A percentile compares a stretch with the other conserved stretches of the same genome.
phyloP scores from a whole-genome alignment of 2,113 vertebrate species.

The Alces alces region DNA sequence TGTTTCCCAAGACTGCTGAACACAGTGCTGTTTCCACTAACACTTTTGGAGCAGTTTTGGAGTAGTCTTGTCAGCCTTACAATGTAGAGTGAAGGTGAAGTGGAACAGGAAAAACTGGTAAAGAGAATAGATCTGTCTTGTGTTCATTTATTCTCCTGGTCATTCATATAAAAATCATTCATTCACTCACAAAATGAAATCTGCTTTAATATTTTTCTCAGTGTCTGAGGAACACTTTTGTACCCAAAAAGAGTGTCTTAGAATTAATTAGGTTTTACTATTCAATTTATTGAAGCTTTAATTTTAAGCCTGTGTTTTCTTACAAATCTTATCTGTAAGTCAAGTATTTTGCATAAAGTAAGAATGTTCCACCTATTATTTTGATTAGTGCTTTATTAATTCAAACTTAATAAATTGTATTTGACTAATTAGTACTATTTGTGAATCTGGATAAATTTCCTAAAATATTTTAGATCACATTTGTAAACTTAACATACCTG shows the following conservation, averaged over 20 bases:
- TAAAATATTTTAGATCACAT: not conserved
- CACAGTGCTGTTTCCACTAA: not conserved
- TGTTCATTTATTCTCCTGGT: not conserved
- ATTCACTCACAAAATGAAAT: not conserved
- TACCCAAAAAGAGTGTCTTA: not conserved
- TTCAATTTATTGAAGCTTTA: not conserved
- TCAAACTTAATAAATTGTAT: not conserved
- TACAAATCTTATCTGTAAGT: not conserved
- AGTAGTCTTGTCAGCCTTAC: not conserved
- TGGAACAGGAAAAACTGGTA: not conserved
- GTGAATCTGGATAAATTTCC: not conserved
- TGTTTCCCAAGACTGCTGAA: not conserved
- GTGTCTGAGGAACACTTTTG: not conserved
- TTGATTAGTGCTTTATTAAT: not conserved
- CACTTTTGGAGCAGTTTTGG: not conserved
- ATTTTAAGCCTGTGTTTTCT: not conserved
- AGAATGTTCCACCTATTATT: not conserved
- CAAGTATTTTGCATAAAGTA: not conserved
- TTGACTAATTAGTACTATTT: not conserved
- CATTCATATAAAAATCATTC: not conserved
- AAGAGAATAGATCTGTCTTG: not conserved
- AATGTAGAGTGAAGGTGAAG: not conserved
- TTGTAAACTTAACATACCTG: not conserved
- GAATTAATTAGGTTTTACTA: not conserved
- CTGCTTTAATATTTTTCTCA: not conserved